Evolutionary conservation across 2,888 invertebrate genomes (phyloP).

Genomic region (Halictus ligatus): DNA sequence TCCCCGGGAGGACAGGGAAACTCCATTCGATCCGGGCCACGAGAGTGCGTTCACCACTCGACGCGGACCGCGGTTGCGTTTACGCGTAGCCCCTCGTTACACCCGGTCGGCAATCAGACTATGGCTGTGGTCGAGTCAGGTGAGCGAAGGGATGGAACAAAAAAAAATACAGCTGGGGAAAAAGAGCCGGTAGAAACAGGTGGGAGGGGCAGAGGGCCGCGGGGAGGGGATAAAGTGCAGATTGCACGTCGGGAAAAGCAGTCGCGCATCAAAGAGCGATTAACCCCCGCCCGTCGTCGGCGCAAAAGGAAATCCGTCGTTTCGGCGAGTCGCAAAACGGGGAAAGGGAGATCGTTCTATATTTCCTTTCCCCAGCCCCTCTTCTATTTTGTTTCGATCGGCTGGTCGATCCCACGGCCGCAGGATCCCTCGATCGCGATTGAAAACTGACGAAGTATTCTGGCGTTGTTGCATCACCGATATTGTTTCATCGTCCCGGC

Average conservation of each 20-base stretch:
- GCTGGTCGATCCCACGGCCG: not conserved
- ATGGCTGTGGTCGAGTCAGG: conserved; percentile 45
- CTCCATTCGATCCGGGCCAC: conserved; percentile 42
- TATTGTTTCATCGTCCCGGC: conserved; percentile 25
- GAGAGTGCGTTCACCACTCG: conserved; percentile 40
- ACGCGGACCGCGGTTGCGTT: conserved; percentile 43
- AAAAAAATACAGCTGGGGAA: conserved; percentile 1
- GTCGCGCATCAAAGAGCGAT: conserved; percentile 58
- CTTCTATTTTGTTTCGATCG: not conserved
- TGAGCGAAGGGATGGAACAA: conserved; percentile 9
- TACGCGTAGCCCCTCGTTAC: conserved; percentile 52
- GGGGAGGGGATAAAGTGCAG: conserved; percentile 46
- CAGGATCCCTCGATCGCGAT: conserved; percentile 26
- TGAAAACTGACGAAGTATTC: conserved; percentile 36
- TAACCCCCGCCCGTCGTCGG: conserved; percentile 36
- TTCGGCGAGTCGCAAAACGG: conserved; percentile 29
- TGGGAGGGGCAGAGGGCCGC: not conserved
- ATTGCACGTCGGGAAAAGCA: conserved; percentile 59
- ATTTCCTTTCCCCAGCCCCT: not conserved
- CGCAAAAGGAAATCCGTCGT: conserved; percentile 50
- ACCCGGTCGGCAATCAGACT: conserved; percentile 45
- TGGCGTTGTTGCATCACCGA: conserved; percentile 15
- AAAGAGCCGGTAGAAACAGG: not conserved
- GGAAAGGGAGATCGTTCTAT: conserved; percentile 43
- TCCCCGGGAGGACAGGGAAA: conserved; percentile 51